Conservation (phyloP, 2,888 invertebrate species). For the Ceriagrion tenellum region DNA sequence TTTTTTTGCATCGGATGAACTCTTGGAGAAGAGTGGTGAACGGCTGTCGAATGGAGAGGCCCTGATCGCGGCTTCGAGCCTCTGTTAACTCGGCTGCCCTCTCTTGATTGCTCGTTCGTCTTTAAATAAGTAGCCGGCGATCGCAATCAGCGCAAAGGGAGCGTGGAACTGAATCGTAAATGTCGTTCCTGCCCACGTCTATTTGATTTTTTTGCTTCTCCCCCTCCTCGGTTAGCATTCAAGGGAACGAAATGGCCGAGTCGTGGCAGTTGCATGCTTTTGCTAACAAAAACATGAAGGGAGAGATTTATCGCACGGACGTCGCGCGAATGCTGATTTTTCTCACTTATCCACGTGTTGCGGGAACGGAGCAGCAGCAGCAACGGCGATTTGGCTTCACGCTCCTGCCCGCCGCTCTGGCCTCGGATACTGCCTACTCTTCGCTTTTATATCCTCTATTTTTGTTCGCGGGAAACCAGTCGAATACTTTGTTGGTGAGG, state of each 20-base stretch:
- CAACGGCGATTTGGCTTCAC: not conserved
- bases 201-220: not conserved
- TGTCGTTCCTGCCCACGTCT: not conserved
- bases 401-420: not conserved
- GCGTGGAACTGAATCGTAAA: slow-evolving; percentile 7
- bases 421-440: not conserved
- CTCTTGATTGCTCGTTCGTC: not conserved
- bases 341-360: slow-evolving; percentile 27
- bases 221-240: not conserved
- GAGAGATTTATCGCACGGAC: not conserved
- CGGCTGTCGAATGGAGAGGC: not conserved
- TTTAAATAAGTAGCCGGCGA: slow-evolving; percentile 28
- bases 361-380: not conserved
- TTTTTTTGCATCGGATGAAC: not conserved
- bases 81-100: not conserved
- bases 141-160: slow-evolving; percentile 1
- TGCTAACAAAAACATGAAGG: slow-evolving; percentile 31
- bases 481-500: not conserved
- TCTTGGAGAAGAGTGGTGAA: not conserved
- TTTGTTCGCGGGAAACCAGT: not conserved
- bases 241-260: not conserved
- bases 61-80: not conserved
- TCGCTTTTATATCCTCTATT: not conserved
- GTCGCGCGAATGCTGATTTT: slow-evolving; percentile 26
- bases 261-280: slow-evolving; percentile 34